These are phyloP conservation scores for Furnarius figulus DNA, from an alignment of 2,113 vertebrate species.

Conservation along the genomic window DNA sequence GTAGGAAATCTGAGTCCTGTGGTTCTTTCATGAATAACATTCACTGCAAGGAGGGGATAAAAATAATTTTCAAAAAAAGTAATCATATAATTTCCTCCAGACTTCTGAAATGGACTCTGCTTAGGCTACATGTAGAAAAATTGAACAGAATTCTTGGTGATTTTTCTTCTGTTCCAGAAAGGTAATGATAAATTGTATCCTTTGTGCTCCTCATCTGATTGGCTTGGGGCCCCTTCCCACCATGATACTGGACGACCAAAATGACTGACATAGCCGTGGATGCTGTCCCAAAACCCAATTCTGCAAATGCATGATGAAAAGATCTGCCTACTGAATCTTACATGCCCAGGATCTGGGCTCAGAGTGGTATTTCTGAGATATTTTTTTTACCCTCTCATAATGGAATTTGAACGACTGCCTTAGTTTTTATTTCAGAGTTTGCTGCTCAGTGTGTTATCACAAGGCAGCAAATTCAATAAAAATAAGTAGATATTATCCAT, in stretches of 20 bases:
- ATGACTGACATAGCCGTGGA: not conserved
- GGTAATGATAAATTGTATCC: not conserved
- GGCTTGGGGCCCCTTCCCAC: not conserved
- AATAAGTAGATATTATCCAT: not conserved
- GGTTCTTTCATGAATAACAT: not conserved
- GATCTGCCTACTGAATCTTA: not conserved
- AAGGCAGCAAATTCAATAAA: not conserved
- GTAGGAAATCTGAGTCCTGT: not conserved
- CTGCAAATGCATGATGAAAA: not conserved
- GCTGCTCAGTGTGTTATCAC: not conserved
- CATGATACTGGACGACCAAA: not conserved
- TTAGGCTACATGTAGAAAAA: not conserved
- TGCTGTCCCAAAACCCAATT: not conserved
- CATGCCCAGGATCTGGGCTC: not conserved
- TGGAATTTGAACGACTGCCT: not conserved
- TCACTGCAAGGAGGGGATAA: not conserved
- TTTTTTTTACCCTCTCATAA: not conserved
- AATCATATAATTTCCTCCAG: not conserved
- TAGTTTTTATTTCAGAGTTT: not conserved
- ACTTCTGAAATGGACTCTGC: not conserved
- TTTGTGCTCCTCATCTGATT: not conserved
- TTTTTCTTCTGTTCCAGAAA: constrained; percentile 3
- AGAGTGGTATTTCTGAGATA: not conserved
- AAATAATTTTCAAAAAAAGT: not conserved
- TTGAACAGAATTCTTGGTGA: not conserved